These are phyloP conservation scores for Hemiprocne comata DNA, from an alignment of 2,113 vertebrate genomes.

Conservation along the genomic window DNA sequence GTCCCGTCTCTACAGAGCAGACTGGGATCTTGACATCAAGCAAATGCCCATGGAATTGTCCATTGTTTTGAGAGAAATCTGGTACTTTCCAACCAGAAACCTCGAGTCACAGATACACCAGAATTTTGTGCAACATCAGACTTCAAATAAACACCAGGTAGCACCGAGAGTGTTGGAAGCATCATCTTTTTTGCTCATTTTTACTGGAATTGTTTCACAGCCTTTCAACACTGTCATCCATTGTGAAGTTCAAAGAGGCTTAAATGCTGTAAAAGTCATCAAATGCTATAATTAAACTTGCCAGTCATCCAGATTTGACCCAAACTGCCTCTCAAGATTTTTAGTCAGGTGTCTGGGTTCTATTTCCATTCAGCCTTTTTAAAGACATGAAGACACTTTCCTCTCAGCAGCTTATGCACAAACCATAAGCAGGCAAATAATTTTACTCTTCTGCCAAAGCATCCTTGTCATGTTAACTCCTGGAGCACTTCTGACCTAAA, in stretches of 20 bases:
- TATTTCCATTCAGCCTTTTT: not conserved
- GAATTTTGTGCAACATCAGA: not conserved
- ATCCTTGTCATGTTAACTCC: not conserved
- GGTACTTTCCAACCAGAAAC: not conserved
- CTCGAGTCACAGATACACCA: not conserved
- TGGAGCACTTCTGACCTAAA: not conserved
- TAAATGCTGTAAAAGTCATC: constrained; percentile 59
- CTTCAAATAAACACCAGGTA: constrained; percentile 22
- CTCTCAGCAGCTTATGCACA: not conserved
- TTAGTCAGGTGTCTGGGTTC: constrained; percentile 30
- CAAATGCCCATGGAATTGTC: not conserved
- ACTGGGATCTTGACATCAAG: not conserved
- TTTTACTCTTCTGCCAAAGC: not conserved
- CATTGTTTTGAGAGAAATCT: not conserved
- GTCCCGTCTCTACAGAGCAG: not conserved
- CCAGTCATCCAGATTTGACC: constrained; percentile 58
- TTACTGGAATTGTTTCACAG: constrained; percentile 29
- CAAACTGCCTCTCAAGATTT: constrained; percentile 40
- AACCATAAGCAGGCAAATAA: not conserved
- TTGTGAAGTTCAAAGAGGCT: constrained; percentile 46
- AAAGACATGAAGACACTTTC: not conserved
- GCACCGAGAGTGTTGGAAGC: not conserved
- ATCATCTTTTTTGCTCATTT: constrained; percentile 14
- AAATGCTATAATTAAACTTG: constrained; percentile 56
- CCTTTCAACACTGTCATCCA: constrained; percentile 39